Base-by-base conservation (phyloP, 2,888 invertebrate genomes). In the Drosophila bunnanda region DNA sequence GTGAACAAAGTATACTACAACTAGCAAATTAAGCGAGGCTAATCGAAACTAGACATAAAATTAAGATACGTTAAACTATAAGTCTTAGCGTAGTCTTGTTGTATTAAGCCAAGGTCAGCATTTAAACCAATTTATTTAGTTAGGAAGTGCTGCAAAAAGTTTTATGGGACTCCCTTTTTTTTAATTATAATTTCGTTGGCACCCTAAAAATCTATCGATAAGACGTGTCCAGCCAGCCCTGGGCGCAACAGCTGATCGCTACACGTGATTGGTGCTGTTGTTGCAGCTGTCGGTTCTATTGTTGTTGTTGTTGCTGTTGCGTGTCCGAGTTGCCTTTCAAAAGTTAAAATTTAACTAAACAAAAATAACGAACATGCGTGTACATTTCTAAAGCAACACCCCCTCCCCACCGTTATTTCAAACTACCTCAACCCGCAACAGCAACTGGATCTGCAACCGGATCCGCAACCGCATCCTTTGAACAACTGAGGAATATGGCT, bases 181-280 rank as follows among this genome's bases (percentile, higher is more conserved):
- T n/a, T n/a, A n/a, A n/a, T n/a, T n/a, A n/a, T n/a, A n/a, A n/a
- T n/a, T 20, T 8, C 6, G n/a, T 12, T 57, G n/a, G 7, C 15
- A 25, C 13, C 22, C 43, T 32, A 12, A 4, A 28, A 50, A 48
- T 12, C n/a, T 56, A 28, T 79, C 75, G 84, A 81, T 75, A 22
- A 1, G 12, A 1, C 2, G 1, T 6, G 2, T 0, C 5, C 2
- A 4, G 15, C 12, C 9, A 48, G 44, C 78, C 79, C 82, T 81
- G 62, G 70, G 25, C 39, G 2, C 13, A 57, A 36, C 82, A 82
- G 82, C 82, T 82, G 82, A 56, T 60, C 1, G 0, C 48, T 78
- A 80, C 82, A 82, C 82, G 82, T 82, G 82, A 85, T 78, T 62
- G 59, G 62, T 57, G 78, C 74, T 82, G 80, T 75, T 77, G 53